Evolutionary conservation across 2,888 invertebrate species (phyloP).

Genomic region (Microdon myrmicae): DNA sequence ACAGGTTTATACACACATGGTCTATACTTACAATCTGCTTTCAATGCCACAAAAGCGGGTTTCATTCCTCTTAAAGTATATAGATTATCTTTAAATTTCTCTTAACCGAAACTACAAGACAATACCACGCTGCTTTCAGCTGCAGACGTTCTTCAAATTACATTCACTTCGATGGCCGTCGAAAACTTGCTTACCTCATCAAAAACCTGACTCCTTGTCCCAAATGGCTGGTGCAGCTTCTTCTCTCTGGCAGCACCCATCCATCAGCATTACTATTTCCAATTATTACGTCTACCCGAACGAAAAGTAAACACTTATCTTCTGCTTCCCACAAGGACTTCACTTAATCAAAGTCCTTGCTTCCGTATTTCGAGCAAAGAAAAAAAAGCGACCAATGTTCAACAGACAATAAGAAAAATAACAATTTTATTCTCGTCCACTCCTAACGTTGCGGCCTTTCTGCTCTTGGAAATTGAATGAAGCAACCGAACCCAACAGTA

Average conservation of each 20-base stretch:
- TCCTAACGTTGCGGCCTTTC: constrained; percentile 19
- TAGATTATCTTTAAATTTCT: too few species aligned
- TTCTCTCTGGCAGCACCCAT: too few species aligned
- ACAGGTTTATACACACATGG: too few species aligned
- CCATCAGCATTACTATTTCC: constrained; percentile 38
- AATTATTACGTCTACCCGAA: constrained; percentile 48
- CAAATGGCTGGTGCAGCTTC: too few species aligned
- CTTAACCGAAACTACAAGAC: too few species aligned
- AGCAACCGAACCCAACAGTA: constrained; percentile 38
- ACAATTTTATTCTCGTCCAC: constrained; percentile 34
- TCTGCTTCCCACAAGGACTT: constrained; percentile 25
- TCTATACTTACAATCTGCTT: too few species aligned
- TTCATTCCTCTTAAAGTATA: too few species aligned
- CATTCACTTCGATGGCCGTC: too few species aligned
- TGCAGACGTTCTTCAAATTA: too few species aligned
- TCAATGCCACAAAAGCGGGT: too few species aligned
- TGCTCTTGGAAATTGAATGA: constrained; percentile 43
- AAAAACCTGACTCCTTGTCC: constrained; percentile 23
- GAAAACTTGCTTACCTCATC: constrained; percentile 12
- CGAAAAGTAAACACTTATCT: constrained; percentile 51
- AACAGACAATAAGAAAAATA: constrained; percentile 41
- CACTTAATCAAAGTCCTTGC: too few species aligned
- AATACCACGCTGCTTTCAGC: too few species aligned
- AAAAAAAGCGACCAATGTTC: constrained; percentile 13
- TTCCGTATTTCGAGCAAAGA: constrained; percentile 2